phyloP scores from a whole-genome alignment of 2,113 vertebrate species.

The Archilochus colubris region DNA sequence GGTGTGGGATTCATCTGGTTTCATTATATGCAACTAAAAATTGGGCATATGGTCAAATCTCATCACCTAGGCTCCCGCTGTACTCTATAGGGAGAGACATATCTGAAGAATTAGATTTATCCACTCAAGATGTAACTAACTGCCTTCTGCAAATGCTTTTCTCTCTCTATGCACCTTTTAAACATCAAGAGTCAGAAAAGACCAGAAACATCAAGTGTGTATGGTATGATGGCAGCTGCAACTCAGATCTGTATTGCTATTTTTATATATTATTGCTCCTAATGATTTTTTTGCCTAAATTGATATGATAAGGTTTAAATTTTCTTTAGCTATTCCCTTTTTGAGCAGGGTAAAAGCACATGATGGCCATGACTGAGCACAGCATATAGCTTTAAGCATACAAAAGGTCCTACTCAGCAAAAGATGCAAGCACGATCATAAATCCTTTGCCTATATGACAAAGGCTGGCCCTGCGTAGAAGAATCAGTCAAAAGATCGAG shows the following conservation, averaged over 20 bases:
- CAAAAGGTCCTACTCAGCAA: conserved; percentile 5
- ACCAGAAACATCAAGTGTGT: neutral
- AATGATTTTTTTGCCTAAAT: neutral
- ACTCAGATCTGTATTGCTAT: neutral
- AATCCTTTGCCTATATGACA: neutral
- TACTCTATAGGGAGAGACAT: neutral
- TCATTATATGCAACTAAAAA: neutral
- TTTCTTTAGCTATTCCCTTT: neutral
- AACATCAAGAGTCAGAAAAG: neutral
- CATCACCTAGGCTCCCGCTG: neutral
- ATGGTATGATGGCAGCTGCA: neutral
- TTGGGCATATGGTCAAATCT: neutral
- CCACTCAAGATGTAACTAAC: neutral
- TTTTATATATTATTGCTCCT: neutral
- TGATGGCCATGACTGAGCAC: neutral
- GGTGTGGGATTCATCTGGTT: neutral
- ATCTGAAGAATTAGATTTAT: neutral
- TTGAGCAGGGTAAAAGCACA: neutral
- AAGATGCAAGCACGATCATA: neutral
- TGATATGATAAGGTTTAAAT: neutral
- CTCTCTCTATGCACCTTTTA: neutral
- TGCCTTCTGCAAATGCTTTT: neutral
- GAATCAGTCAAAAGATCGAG: conserved; percentile 25
- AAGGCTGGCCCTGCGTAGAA: neutral
- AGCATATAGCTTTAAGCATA: neutral